These are phyloP conservation scores for Anseranas semipalmata DNA, from an alignment of 2,113 vertebrate genomes.

Conservation along the genomic window DNA sequence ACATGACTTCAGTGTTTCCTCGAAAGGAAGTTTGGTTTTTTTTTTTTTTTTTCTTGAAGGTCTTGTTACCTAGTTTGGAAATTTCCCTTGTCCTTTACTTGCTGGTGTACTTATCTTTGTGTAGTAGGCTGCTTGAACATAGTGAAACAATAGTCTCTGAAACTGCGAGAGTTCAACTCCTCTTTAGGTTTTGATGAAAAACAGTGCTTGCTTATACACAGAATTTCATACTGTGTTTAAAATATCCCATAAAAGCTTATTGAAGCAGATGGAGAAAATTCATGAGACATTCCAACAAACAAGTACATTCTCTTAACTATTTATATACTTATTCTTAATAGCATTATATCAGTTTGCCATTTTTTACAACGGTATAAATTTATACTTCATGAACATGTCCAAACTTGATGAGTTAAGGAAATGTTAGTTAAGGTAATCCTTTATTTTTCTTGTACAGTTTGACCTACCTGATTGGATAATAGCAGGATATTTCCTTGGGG, in stretches of 20 bases:
- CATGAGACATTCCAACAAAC: background rate
- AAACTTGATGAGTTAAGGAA: conserved; percentile 5
- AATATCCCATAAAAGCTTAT: conserved; percentile 3
- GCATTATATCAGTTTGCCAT: background rate
- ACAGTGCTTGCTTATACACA: background rate
- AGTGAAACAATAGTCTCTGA: background rate
- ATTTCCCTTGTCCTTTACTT: background rate
- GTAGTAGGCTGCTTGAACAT: background rate
- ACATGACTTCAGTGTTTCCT: background rate
- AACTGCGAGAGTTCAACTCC: background rate
- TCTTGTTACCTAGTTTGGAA: background rate
- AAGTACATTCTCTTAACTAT: background rate
- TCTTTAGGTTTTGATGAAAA: background rate
- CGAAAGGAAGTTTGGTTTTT: background rate
- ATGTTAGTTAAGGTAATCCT: background rate
- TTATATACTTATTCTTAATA: conserved; percentile 7
- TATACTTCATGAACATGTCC: conserved; percentile 8
- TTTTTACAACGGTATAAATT: conserved; percentile 22
- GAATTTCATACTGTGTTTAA: background rate
- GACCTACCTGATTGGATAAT: background rate
- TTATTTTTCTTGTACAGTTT: conserved; percentile 1
- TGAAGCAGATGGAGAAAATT: conserved; percentile 11
- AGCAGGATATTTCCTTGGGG: background rate
- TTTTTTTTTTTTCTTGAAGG: background rate
- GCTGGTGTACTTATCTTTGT: background rate